These are phyloP conservation scores for Protosalanx chinensis DNA, from an alignment of 2,797 vertebrate species.

Conservation along the genomic window DNA sequence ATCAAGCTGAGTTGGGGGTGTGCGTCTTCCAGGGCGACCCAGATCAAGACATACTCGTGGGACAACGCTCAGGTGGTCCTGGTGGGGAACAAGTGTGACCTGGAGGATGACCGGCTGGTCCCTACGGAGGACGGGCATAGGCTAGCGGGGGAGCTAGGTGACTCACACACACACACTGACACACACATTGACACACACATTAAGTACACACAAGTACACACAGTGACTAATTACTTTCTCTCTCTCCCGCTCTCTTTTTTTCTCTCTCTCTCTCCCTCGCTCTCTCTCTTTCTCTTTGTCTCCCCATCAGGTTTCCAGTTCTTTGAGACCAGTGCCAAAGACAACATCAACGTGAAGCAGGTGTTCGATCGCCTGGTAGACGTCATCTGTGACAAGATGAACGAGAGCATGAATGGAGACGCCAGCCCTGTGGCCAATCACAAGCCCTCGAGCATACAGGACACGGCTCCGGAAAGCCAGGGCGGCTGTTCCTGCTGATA, in stretches of 20 bases:
- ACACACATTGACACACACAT: constrained; percentile 10
- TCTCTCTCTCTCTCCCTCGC: neutral
- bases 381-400: constrained; percentile 89
- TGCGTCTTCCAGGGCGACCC: constrained; percentile 79
- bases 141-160: constrained; percentile 83
- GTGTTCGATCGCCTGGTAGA: constrained; percentile 88
- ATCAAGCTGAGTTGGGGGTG: neutral
- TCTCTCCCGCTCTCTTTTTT: neutral
- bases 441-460: constrained; percentile 68
- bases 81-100: constrained; percentile 87
- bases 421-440: constrained; percentile 52
- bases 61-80: constrained; percentile 88
- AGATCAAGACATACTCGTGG: constrained; percentile 94
- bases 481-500: constrained; percentile 80
- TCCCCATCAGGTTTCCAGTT: constrained; percentile 80
- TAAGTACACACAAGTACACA: constrained; percentile 5
- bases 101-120: constrained; percentile 86
- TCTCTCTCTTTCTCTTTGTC: neutral
- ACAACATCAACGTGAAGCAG: constrained; percentile 88
- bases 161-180: constrained; percentile 32
- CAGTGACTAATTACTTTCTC: neutral
- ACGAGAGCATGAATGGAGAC: constrained; percentile 77
- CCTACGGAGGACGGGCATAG: constrained; percentile 75
- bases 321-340: constrained; percentile 89
- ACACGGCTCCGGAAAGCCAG: constrained; percentile 57